Base-by-base conservation (phyloP, 2,888 invertebrate species). In the Mythimna pallens region DNA sequence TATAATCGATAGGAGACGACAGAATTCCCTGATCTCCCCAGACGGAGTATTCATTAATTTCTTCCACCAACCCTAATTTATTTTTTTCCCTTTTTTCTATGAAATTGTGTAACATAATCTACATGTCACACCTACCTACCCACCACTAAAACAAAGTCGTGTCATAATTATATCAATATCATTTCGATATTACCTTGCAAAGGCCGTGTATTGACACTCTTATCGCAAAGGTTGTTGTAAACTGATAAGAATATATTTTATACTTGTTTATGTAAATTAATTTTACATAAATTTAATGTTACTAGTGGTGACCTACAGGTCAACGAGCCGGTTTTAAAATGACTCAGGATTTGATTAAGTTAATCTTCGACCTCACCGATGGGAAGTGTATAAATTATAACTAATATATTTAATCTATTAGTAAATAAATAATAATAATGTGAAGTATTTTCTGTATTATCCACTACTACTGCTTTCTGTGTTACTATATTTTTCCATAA, bases 121-220 rank as follows among this genome's bases (percentile, higher is more conserved):
- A n/a, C n/a, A n/a, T n/a, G n/a, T n/a, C n/a, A n/a, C 25, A 25
- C 25, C 43, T 3, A 36, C 1, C 14, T 62, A 30, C 30, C 14
- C 14, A 59, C 1, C 17, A 43, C n/a, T n/a, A 58, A 55, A 47
- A 14, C 30, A 59, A 20, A 52, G 25, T 20, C 17, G 43, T 68
- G 30, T 59, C 36, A 22, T 54, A n/a, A n/a, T n/a, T n/a, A 25
- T 25, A 67, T 47, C 25, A 71, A 7, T 34, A 22, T 14, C 20
- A 25, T 22, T 25, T n/a, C 5, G 9, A 61, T 14, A 17, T 36
- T 36, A 47, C 63, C 66, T 75, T 62, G 65, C 12, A 3, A 75
- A 78, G 81, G 82, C 77, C 64, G 69, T 1, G 9, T 65, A 20
- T 79, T 63, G 73, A 59, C 80, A n/a, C 2, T n/a, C 34, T 68